Conservation (phyloP, 2,797 vertebrate species). For the Dendrocincla tyrannina region DNA sequence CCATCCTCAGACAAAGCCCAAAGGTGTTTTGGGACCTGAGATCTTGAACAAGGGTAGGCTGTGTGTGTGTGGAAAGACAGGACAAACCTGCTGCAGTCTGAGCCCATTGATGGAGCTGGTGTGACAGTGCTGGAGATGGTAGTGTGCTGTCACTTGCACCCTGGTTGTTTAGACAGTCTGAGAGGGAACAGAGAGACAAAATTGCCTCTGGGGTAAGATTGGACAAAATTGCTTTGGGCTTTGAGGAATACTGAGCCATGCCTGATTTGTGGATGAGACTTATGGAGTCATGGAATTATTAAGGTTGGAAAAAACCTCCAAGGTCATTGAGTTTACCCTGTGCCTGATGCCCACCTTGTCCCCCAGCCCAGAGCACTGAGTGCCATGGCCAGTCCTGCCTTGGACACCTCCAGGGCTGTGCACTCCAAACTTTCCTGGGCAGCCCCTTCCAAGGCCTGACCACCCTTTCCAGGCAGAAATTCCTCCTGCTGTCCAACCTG, state of each 20-base stretch:
- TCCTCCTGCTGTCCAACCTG: too few relatives aligned
- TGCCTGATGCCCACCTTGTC: neutral
- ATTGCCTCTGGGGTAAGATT: neutral
- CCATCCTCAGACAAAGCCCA: neutral
- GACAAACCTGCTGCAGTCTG: neutral
- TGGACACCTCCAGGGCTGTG: neutral
- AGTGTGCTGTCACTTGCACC: neutral
- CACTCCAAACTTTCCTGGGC: neutral
- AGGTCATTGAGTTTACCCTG: accelerated
- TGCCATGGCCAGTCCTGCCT: neutral
- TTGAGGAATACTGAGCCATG: neutral
- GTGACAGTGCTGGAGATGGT: neutral
- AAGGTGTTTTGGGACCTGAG: neutral
- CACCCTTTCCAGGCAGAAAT: neutral
- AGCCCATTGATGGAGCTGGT: neutral
- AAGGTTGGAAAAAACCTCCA: neutral
- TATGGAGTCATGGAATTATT: neutral
- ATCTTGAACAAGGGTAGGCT: accelerated
- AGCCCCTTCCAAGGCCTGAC: neutral
- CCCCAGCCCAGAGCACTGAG: neutral
- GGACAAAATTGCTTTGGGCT: neutral
- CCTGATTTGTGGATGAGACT: neutral
- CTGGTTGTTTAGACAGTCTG: neutral
- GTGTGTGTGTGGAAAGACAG: neutral
- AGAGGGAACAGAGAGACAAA: neutral